Percentiles rank a stretch among this genome's conserved stretches.
These are phyloP conservation scores for Phrynocephalus guinanensis DNA, from an alignment of 2,797 vertebrate species.

Conservation along the genomic window DNA sequence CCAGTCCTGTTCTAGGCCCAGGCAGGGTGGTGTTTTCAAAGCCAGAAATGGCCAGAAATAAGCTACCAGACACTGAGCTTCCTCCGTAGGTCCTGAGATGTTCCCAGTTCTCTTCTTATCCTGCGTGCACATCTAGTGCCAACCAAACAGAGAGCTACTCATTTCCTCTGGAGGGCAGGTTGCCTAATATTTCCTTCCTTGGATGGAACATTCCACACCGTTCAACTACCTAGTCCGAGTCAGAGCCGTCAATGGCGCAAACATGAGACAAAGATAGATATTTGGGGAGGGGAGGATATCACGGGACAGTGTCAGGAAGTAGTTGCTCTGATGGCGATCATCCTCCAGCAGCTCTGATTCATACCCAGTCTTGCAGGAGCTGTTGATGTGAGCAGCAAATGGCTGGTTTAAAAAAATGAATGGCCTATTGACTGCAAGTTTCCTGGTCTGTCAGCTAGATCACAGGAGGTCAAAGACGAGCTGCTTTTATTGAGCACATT, in stretches of 20 bases:
- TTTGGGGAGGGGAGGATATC: not conserved
- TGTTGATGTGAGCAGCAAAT: not conserved
- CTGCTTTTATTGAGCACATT: slow-evolving; percentile 31
- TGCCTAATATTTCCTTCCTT: not conserved
- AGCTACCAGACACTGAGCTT: not conserved
- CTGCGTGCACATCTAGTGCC: not conserved
- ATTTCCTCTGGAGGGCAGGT: too few species aligned
- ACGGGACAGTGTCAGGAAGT: not conserved
- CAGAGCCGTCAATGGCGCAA: not conserved
- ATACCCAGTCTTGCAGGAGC: not conserved
- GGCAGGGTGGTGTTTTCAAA: too few species aligned
- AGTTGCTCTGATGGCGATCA: not conserved
- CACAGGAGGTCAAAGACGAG: not conserved
- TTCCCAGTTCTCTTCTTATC: not conserved
- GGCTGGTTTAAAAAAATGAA: not conserved
- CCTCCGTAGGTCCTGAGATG: not conserved
- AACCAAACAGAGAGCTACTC: too few species aligned
- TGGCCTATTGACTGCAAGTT: not conserved
- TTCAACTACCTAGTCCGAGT: too few species aligned
- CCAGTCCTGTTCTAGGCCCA: too few species aligned
- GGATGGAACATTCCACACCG: not conserved
- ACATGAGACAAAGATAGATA: not conserved
- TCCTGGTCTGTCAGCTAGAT: slow-evolving; percentile 25
- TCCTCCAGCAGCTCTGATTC: not conserved
- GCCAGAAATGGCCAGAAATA: too few species aligned